Base-by-base conservation (phyloP, 2,888 invertebrate species). In the Geotrupes spiniger region DNA sequence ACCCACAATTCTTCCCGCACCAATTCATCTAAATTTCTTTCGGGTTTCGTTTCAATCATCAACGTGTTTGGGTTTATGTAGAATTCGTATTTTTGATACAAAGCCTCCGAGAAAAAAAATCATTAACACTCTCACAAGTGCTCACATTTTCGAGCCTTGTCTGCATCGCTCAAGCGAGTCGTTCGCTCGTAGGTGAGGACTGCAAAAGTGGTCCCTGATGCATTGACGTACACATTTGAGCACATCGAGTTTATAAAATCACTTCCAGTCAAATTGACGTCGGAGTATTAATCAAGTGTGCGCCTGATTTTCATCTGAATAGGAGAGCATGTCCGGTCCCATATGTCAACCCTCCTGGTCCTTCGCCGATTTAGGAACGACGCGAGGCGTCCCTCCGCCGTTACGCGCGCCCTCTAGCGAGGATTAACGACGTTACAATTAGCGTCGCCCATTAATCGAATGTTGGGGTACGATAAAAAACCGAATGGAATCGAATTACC, bases 251-350 rank as follows among this genome's bases (percentile, higher is more conserved):
- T 68, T 67, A 69, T 66, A 59, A 66, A 69, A 69, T 71, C 66
- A 69, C 62, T 70, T 69, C 66, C 70, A 66, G 63, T 65, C 66
- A 67, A 69, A 66, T 64, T 69, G 66, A 63, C 63, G 61, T 65
- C 64, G 62, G 64, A 66, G 69, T 66, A 69, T 68, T 69, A 66
- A 69, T 69, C 69, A 69, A 68, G 68, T 66, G 66, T 59, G 58
- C 64, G 63, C 63, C 57, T 58, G 64, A 69, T 69, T 69, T 68
- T 66, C 65, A 67, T 68, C 56, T 63, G 65, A 67, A 66, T 66
- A 57, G 66, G 54, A 57, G 66, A 53, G 54, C 54, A 45, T 58
- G 60, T 49, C 51, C 51, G 55, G 63, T 59, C 70, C 69, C 70
- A 70, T 71, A 69, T 69, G 70, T 66, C 68, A 66, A 63, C 59